Evolutionary conservation across 2,888 invertebrate genomes (phyloP).

Genomic region (Neoscelio sp.): DNA sequence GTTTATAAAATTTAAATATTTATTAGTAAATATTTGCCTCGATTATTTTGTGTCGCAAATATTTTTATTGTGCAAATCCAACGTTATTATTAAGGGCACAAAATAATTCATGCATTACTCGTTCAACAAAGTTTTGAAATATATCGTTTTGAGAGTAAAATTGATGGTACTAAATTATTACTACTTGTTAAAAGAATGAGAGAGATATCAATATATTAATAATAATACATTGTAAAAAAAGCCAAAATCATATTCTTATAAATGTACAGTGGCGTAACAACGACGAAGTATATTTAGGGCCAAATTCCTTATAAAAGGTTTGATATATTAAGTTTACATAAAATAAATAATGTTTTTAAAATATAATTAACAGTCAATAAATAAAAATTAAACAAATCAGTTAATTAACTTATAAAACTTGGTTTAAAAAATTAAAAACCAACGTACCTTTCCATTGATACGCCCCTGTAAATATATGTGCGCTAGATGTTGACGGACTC

Average conservation of each 20-base stretch:
- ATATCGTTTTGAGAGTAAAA: not conserved
- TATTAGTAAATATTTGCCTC: conserved; percentile 9
- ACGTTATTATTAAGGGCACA: not conserved
- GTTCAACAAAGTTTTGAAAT: no score
- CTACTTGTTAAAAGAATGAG: not conserved
- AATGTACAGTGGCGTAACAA: conserved; percentile 11
- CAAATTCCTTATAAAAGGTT: no score
- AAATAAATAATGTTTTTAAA: no score
- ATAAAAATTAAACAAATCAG: no score
- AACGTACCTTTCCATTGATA: no score
- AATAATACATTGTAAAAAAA: no score
- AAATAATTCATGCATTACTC: conserved; percentile 14
- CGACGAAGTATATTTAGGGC: not conserved
- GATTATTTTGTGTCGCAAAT: conserved; percentile 14
- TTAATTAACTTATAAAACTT: no score
- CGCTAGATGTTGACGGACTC: not conserved
- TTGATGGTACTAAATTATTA: conserved; percentile 13
- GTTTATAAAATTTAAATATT: no score
- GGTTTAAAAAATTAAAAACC: no score
- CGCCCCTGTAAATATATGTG: not conserved
- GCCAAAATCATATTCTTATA: no score
- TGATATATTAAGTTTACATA: no score
- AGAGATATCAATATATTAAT: not conserved
- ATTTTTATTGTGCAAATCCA: not conserved
- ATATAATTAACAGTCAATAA: no score